These are phyloP conservation scores for Triops cancriformis DNA, from an alignment of 1,140 invertebrate genomes.

Conservation along the genomic window DNA sequence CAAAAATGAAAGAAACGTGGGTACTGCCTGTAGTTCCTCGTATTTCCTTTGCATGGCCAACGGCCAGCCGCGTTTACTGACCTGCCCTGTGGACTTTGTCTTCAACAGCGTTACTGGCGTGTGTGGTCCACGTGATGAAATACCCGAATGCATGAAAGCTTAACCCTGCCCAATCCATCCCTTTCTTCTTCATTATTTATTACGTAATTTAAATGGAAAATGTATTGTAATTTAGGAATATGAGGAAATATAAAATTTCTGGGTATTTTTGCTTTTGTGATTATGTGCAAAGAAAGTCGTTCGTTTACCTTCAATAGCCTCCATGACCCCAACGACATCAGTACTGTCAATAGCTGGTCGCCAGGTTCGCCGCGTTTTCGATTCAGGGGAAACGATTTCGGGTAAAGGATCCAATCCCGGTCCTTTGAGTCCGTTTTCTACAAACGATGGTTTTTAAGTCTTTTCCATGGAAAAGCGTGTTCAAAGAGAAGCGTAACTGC, in stretches of 20 bases:
- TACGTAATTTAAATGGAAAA: neutral
- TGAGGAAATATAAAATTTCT: too few relatives aligned
- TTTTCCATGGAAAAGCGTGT: neutral
- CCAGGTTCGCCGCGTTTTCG: slow-evolving; percentile 54
- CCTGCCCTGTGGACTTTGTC: neutral
- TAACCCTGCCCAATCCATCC: neutral
- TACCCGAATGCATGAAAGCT: neutral
- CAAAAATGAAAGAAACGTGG: neutral
- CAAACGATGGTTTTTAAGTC: neutral
- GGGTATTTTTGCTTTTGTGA: neutral
- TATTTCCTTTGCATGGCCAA: slow-evolving; percentile 18
- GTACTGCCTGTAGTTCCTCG: neutral
- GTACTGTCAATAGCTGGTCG: slow-evolving; percentile 68
- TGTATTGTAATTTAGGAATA: too few relatives aligned
- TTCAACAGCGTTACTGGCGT: neutral
- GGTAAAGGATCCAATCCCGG: slow-evolving; percentile 29
- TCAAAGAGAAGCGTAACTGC: neutral
- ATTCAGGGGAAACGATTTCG: slow-evolving; percentile 37
- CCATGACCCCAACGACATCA: slow-evolving; percentile 72
- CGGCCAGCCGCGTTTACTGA: neutral
- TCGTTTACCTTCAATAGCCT: slow-evolving; percentile 67
- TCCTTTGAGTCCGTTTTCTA: slow-evolving; percentile 12
- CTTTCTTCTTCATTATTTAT: neutral
- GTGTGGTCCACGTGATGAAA: neutral
- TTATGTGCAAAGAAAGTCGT: neutral